Base-by-base conservation (phyloP, 2,888 invertebrate species). In the Drosophila paucipuncta region DNA sequence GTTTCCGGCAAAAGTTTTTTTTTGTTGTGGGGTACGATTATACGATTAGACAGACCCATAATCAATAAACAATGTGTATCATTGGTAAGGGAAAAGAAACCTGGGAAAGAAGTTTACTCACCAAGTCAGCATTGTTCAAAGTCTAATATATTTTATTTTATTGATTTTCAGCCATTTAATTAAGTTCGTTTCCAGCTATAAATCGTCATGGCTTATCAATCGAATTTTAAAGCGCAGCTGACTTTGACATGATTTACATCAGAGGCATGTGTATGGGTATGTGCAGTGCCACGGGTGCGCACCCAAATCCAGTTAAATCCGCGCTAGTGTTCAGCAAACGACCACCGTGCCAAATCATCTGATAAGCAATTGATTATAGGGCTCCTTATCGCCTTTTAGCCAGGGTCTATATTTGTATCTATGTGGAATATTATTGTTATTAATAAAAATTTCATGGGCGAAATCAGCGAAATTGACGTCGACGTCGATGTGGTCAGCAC, bases 331-430 rank as follows among this genome's bases (percentile, higher is more conserved):
- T 30, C 10, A 58, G 10, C 53, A 22, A 70, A 13, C 30, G 30
- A 4, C 53, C 28, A 49, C 41, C 22, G 37, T 35, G 61, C 61
- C 43, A 35, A 16, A 54, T 35, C 31, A 73, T 57, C 57, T 53
- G 77, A 78, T 78, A 76, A 79, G 68, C 68, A 60, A 57, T 68
- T 76, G 66, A 76, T 66, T 65, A 73, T 57, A 81, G 54, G 72
- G 72, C 66, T 65, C 80, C 61, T 62, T 80, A 73, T 78, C 85
- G 70, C 33, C 35, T 31, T 57, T 68, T 72, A 55, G 68, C 54
- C 41, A 66, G 31, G 41, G 55, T 31, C 73, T 66, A 22, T 68
- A 66, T 61, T 64, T 74, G 41, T 57, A 58, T 53, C 37, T 62
- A 39, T 60, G 35, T 63, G 47, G 49, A 60, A 43, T 43, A 55